Conservation (phyloP, 35 echinoderm and acorn worm species). For the Ophioderma brevispina region DNA sequence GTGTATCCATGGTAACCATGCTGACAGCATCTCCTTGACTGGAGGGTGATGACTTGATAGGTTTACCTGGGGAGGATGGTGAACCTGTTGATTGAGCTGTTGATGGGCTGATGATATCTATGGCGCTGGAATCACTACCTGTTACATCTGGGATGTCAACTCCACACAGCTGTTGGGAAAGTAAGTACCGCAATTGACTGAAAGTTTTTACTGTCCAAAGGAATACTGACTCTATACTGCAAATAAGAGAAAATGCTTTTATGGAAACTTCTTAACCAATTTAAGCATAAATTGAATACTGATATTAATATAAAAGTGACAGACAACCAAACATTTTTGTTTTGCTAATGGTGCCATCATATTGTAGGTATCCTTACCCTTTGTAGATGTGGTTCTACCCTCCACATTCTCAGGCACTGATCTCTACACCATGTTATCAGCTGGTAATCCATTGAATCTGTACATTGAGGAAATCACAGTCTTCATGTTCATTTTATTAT, state of each 20-base stretch:
- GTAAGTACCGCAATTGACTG: not conserved
- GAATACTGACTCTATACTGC: no score
- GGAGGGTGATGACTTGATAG: not conserved
- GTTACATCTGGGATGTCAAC: slow-evolving; percentile 66
- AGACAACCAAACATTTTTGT: no score
- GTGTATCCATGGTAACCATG: not conserved
- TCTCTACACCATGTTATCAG: slow-evolving; percentile 96
- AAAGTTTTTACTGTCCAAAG: not conserved
- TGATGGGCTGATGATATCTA: slow-evolving; percentile 50
- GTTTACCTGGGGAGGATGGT: not conserved
- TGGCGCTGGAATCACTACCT: slow-evolving; percentile 33
- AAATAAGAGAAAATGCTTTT: no score
- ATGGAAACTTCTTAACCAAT: no score
- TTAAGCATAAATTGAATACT: no score
- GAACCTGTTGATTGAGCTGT: slow-evolving; percentile 4
- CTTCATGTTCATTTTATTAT: no score
- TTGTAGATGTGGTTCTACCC: slow-evolving; percentile 90
- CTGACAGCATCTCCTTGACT: not conserved
- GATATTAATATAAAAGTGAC: no score
- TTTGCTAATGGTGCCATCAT: no score
- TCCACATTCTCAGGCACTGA: slow-evolving; percentile 83
- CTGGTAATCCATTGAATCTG: slow-evolving; percentile 76
- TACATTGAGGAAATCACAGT: no score
- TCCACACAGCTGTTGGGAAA: slow-evolving; percentile 75
- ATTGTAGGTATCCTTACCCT: slow-evolving; percentile 68